Conservation (phyloP, 2,888 invertebrate genomes). For the Cordilura impudica region DNA sequence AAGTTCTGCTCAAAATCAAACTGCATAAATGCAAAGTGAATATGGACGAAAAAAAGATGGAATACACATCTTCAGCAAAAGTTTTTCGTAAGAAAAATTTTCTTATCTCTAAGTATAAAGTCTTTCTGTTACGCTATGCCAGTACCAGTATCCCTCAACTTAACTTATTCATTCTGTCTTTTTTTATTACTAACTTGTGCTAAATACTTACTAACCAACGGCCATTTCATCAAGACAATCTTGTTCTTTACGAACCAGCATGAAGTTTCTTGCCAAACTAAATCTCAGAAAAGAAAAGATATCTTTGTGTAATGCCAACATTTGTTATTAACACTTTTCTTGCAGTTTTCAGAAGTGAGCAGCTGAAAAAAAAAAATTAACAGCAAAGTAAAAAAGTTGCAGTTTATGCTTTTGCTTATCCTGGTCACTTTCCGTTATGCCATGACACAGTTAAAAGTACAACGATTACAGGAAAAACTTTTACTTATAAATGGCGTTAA, state of each 20-base stretch:
- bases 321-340: constrained; percentile 59
- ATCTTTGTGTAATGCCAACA: constrained; percentile 59
- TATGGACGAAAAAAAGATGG: constrained; percentile 6
- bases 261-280: constrained; percentile 47
- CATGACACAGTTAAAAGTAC: background rate
- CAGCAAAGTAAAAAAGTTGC: constrained; percentile 43
- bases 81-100: constrained; percentile 44
- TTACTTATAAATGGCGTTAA: constrained; percentile 56
- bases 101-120: constrained; percentile 51
- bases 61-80: constrained; percentile 32
- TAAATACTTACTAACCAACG: constrained; percentile 48
- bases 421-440: constrained; percentile 57
- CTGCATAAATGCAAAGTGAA: constrained; percentile 5
- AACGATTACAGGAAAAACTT: constrained; percentile 15
- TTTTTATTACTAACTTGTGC: background rate
- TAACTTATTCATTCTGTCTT: constrained; percentile 40
- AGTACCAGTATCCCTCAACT: constrained; percentile 41
- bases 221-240: constrained; percentile 58
- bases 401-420: constrained; percentile 58
- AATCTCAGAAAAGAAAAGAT: constrained; percentile 17
- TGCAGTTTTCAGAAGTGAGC: background rate
- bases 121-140: constrained; percentile 1
- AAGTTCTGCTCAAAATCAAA: constrained; percentile 24
- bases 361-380: background rate
- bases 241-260: constrained; percentile 40